Percentiles rank a stretch among this genome's conserved stretches.
Evolutionary conservation across 2,797 vertebrate genomes (phyloP).

Genomic region (Staurois parvus): DNA sequence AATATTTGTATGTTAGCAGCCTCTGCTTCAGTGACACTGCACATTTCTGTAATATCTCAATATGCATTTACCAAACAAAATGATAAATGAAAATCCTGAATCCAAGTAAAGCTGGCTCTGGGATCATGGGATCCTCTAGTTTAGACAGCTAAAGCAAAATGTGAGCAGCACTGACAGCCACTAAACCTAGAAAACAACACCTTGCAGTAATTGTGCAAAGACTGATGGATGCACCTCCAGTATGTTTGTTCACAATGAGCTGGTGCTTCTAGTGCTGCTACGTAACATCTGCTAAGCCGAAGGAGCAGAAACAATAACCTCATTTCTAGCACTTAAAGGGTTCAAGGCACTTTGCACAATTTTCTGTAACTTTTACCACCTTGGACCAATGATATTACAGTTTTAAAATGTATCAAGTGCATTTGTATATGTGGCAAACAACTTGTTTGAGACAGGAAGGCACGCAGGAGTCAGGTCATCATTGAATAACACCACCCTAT

Average conservation of each 20-base stretch:
- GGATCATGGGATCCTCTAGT: not conserved
- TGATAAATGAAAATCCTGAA: slow-evolving; percentile 11
- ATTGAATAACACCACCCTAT: slow-evolving; percentile 42
- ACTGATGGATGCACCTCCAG: slow-evolving; percentile 3
- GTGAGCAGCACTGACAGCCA: not conserved
- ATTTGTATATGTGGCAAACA: slow-evolving; percentile 30
- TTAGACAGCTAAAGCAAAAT: not conserved
- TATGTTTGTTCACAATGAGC: slow-evolving; percentile 2
- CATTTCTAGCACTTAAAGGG: slow-evolving; percentile 28
- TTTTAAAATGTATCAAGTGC: slow-evolving; percentile 4
- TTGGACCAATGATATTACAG: slow-evolving; percentile 9
- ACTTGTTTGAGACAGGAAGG: slow-evolving; percentile 44
- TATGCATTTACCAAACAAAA: not conserved
- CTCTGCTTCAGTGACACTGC: not conserved
- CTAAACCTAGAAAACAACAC: slow-evolving; percentile 2
- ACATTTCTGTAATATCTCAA: not conserved
- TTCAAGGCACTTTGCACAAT: slow-evolving; percentile 59
- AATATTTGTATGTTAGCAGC: not conserved
- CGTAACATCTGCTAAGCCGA: slow-evolving; percentile 27
- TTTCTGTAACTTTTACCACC: not conserved
- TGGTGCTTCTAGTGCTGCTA: slow-evolving; percentile 6
- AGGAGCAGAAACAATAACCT: slow-evolving; percentile 10
- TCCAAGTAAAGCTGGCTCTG: not conserved
- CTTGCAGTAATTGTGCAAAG: slow-evolving; percentile 28
- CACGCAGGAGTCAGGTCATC: slow-evolving; percentile 52